Evolutionary conservation across 2,888 invertebrate species (phyloP), one percentile per base, ranked within the genome.

Genomic region (Conops quadrifasciatus): DNA sequence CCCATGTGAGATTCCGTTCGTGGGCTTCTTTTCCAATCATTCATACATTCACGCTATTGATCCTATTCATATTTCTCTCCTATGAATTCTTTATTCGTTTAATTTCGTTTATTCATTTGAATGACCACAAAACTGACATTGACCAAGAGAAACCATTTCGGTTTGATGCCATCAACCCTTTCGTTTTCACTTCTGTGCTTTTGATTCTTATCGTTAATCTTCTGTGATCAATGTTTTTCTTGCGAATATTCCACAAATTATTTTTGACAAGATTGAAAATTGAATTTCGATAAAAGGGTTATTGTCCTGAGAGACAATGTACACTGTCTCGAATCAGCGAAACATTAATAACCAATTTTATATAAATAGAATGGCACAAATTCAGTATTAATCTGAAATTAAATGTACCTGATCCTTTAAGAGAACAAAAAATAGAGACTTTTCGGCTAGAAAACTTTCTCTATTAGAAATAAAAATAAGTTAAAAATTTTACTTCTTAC

Each of bases 81-180:
- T 71, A 24, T 28, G 62, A 71, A 67, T 60, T 65, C 67, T 71
- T 70, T 77, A 78, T 75, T 75, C 78, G 76, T 82, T 83, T 81
- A 81, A 82, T 82, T 83, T 82, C 81, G 80, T 82, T 82, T 83
- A 82, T 83, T 83, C 82, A 82, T 80, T 80, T 80, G 80, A 81
- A 78, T 81, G 80, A 78, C 82, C 83, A 78, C 81, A 82, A 81
- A 82, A 81, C 16, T 83, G 83, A 80, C 83, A 83, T 82, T 83
- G 81, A 80, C 80, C 81, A 78, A 71, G n/a, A 67, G 58, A 56
- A 47, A 56, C 47, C 56, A 45, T 19, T 45, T 36, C 30, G 7
- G 49, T n/a, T 66, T 47, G 49, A 60, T 71, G 53, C 4, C 3
- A 21, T 73, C 76, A 74, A 36, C 72, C 49, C 74, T 71, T 71